Percentiles rank a stretch among this genome's conserved stretches.
These are phyloP conservation scores for Lepidocolaptes lacrymiger DNA, from an alignment of 2,797 vertebrate genomes.

Conservation along the genomic window DNA sequence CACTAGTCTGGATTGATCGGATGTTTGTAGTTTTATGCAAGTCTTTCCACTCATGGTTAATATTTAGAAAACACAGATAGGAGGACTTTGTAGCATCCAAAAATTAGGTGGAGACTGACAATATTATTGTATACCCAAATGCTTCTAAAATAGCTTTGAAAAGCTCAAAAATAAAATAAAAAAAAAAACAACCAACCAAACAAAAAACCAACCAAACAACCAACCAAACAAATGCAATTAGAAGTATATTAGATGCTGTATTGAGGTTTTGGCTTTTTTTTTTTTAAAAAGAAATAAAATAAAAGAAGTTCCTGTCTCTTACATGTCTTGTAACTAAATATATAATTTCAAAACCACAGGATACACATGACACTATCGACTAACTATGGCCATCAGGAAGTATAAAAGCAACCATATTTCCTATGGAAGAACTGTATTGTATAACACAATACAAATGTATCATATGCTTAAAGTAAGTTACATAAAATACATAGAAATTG, in stretches of 20 bases:
- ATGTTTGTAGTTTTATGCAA: neutral
- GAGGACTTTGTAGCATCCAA: neutral
- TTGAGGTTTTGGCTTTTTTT: neutral
- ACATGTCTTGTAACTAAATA: neutral
- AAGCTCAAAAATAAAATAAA: neutral
- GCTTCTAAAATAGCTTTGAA: neutral
- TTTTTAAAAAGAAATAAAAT: too few species aligned
- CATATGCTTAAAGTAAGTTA: rapidly evolving
- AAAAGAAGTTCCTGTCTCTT: neutral
- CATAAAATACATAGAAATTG: rapidly evolving
- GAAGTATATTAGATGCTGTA: neutral
- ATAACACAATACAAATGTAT: neutral
- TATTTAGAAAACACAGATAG: neutral
- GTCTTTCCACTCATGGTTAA: neutral
- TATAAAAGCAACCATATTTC: neutral
- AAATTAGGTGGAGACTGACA: neutral
- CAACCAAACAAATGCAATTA: neutral
- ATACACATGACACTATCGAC: neutral
- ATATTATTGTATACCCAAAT: neutral
- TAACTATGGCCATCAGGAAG: neutral
- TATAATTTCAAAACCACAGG: neutral
- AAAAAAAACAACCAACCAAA: too few species aligned
- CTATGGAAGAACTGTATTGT: neutral
- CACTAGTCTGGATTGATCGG: neutral
- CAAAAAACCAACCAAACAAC: too few species aligned